A percentile compares a stretch with the other conserved stretches of the same genome.
Conservation (phyloP, 1,140 invertebrate genomes). For the Ceratosolen fusciceps region DNA sequence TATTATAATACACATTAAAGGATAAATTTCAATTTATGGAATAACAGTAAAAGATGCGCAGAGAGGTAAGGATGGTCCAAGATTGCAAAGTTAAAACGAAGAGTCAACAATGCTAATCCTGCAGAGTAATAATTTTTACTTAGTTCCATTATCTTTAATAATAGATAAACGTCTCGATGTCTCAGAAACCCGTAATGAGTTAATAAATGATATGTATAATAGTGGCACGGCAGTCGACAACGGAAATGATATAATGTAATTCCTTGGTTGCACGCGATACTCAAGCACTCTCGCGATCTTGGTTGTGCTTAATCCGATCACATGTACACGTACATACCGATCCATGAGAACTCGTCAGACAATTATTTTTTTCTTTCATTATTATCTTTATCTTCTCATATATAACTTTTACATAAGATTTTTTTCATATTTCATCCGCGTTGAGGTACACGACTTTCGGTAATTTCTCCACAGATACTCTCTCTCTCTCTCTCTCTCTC, state of each 20-base stretch:
- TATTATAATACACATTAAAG: no score
- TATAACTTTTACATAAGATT: no score
- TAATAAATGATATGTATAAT: conserved; percentile 41
- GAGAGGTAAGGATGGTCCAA: no score
- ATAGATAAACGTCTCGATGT: conserved; percentile 26
- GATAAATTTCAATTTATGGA: no score
- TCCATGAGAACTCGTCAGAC: background rate
- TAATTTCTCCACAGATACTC: no score
- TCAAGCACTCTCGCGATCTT: background rate
- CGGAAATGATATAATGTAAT: conserved; percentile 41
- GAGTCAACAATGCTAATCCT: background rate
- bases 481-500: no score
- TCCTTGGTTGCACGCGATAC: conserved; percentile 34
- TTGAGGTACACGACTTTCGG: no score
- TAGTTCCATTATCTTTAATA: conserved; percentile 11
- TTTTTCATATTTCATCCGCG: no score
- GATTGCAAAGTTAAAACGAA: no score
- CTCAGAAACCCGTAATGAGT: conserved; percentile 24
- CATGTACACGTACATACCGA: background rate
- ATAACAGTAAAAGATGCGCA: no score
- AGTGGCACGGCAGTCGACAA: background rate
- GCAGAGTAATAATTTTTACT: background rate
- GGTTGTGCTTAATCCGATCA: conserved; percentile 22
- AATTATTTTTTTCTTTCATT: background rate
- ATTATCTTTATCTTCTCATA: background rate